Percentiles rank a stretch among this genome's conserved stretches.
Conservation (phyloP, 2,113 vertebrate genomes). For the Rana temporaria region DNA sequence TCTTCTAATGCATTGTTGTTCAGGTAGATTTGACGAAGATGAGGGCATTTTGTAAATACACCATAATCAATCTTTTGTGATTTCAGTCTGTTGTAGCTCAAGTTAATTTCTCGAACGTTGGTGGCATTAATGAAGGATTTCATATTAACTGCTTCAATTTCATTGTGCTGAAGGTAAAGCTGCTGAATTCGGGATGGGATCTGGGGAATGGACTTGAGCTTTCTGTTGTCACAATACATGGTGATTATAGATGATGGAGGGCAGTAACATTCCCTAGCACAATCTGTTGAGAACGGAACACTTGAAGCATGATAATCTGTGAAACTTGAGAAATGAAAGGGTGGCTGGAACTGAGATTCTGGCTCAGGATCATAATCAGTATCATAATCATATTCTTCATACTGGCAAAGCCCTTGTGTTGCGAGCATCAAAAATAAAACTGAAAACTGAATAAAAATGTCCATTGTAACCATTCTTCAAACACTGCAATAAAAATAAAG, state of each 20-base stretch:
- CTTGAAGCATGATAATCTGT: slow-evolving; percentile 61
- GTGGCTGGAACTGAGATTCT: slow-evolving; percentile 64
- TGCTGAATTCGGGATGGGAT: slow-evolving; percentile 76
- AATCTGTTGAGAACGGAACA: slow-evolving; percentile 61
- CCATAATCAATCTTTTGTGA: slow-evolving; percentile 72
- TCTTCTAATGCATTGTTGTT: slow-evolving; percentile 80
- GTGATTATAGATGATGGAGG: slow-evolving; percentile 73
- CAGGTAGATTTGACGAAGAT: slow-evolving; percentile 76
- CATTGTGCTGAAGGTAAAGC: slow-evolving; percentile 79
- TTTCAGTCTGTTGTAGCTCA: slow-evolving; percentile 81
- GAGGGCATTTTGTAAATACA: slow-evolving; percentile 73
- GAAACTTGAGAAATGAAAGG: slow-evolving; percentile 64
- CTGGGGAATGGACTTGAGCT: slow-evolving; percentile 76
- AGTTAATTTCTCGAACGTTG: slow-evolving; percentile 78
- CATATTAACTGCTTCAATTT: slow-evolving; percentile 75
- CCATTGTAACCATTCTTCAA: slow-evolving; percentile 61
- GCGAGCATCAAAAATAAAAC: slow-evolving; percentile 66
- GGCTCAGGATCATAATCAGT: slow-evolving; percentile 64
- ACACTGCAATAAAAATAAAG: slow-evolving; percentile 64
- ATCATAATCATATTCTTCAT: slow-evolving; percentile 73
- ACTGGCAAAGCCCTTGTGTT: slow-evolving; percentile 69
- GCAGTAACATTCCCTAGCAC: slow-evolving; percentile 79
- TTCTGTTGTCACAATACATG: slow-evolving; percentile 81
- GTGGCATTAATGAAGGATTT: slow-evolving; percentile 76
- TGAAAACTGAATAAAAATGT: slow-evolving; percentile 58